A percentile compares a stretch with the other conserved stretches of the same genome.
Evolutionary conservation across 2,888 invertebrate genomes (phyloP).

Genomic region (Tiliacea aurago): DNA sequence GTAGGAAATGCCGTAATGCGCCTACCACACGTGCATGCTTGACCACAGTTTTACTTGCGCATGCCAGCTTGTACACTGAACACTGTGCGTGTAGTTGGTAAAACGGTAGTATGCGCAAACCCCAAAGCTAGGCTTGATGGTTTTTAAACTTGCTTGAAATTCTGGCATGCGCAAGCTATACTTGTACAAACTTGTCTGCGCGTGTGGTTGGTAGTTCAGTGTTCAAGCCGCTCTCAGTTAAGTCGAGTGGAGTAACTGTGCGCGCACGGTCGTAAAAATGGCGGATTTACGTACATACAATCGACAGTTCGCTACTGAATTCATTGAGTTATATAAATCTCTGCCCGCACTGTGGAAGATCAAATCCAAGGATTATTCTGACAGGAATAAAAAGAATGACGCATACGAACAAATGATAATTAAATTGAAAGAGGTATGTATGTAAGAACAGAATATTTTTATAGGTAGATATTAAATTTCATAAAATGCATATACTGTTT

Average conservation of each 20-base stretch:
- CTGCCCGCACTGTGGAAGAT: background rate
- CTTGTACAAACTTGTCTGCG: slow-evolving; percentile 3
- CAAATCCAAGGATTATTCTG: slow-evolving; percentile 1
- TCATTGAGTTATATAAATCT: background rate
- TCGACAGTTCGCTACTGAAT: background rate
- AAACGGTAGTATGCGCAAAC: background rate
- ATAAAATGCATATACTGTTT: slow-evolving; percentile 1
- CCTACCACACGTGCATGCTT: background rate
- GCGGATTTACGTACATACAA: slow-evolving; percentile 2
- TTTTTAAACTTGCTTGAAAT: slow-evolving; percentile 3
- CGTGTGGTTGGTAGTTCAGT: slow-evolving; percentile 7
- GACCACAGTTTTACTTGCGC: background rate
- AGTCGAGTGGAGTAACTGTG: background rate
- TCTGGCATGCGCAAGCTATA: slow-evolving; percentile 3
- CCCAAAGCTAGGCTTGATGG: slow-evolving; percentile 1
- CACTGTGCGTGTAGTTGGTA: background rate
- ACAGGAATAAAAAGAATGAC: background rate
- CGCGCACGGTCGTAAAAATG: slow-evolving; percentile 36
- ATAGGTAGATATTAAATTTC: background rate
- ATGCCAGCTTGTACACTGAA: background rate
- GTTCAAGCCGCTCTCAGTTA: too few species aligned
- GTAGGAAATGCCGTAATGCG: too few species aligned
- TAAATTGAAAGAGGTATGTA: slow-evolving; percentile 3
- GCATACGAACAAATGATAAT: slow-evolving; percentile 3
- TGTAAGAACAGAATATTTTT: background rate